Base-by-base conservation (phyloP, 2,113 vertebrate genomes). In the Mandrillus leucophaeus region DNA sequence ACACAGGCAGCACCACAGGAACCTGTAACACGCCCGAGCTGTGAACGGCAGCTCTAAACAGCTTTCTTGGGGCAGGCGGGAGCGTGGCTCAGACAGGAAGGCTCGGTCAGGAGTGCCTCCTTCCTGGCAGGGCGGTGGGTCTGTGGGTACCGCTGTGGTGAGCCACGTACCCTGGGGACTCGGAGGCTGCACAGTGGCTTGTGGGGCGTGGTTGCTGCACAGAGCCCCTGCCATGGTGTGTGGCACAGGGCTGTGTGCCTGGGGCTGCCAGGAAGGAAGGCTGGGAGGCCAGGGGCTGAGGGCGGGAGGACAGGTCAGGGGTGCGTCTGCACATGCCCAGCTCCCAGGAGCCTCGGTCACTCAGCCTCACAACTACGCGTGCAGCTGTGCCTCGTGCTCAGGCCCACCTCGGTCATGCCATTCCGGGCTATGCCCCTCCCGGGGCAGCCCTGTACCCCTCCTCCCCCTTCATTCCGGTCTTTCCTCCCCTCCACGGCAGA, bases 11-110 rank as follows among this genome's bases (percentile, higher is more conserved):
- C 35, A 13, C 38, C 38, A 10, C 38, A 10, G 23, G 68, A 43
- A 50, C 12, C 14, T 1, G 50, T 8, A 13, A 50, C 32, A 35
- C 0, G 0, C 35, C 38, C 0, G 22, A 66, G 4, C 12, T 30
- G 4, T 8, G 48, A 40, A 20, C 0, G 1, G n/a, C 6, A 18
- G 40, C 10, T 48, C 27, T 7, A 7, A 64, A 48, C 73, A 6
- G 3, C 4, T 18, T 25, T n/a, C 22, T n/a, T 13, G n/a, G 3
- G 35, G 50, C 10, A 20, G 45, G n/a, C 32, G 18, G 35, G 20
- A 38, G 55, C 0, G 0, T 38, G 64, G 40, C 59, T 7, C 27
- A 64, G 61, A 64, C 12, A 75, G 35, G n/a, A 59, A 14, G 16
- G 38, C 3, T 90, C 14, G 2, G 48, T 30, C 25, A 27, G 50